These are phyloP conservation scores for Istiophorus platypterus DNA, from an alignment of 2,113 vertebrate genomes.

Conservation along the genomic window DNA sequence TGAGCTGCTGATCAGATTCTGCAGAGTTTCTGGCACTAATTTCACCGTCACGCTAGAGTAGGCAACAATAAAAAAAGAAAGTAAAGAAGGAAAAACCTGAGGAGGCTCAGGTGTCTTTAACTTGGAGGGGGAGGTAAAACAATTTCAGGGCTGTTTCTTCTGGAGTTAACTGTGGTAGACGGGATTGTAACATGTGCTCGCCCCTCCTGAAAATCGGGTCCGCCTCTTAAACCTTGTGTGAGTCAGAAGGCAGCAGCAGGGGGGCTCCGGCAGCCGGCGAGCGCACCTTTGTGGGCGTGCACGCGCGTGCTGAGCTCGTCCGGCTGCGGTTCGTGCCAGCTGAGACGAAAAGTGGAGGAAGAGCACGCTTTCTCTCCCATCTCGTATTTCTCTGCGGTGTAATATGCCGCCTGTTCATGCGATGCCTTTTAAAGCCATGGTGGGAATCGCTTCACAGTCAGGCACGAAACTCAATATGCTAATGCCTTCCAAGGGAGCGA, in stretches of 20 bases:
- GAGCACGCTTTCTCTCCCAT: conserved; percentile 35
- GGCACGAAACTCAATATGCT: conserved; percentile 73
- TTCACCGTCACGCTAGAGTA: conserved; percentile 26
- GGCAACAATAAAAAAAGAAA: conserved; percentile 33
- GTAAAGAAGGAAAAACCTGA: not conserved
- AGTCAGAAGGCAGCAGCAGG: conserved; percentile 51
- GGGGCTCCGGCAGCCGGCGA: conserved; percentile 12
- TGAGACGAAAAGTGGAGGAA: conserved; percentile 31
- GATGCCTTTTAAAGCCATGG: conserved; percentile 69
- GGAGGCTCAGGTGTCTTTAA: conserved; percentile 33
- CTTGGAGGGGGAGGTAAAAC: conserved; percentile 21
- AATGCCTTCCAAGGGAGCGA: conserved; percentile 64
- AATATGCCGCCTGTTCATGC: conserved; percentile 67
- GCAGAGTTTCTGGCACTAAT: conserved; percentile 27
- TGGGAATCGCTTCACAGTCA: conserved; percentile 70
- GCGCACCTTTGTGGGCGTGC: not conserved
- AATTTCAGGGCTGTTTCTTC: conserved; percentile 47
- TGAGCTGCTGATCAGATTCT: conserved; percentile 28
- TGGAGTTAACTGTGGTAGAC: conserved; percentile 42
- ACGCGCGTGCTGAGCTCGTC: conserved; percentile 15
- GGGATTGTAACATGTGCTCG: conserved; percentile 34
- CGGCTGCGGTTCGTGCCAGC: conserved; percentile 35
- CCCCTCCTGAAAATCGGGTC: conserved; percentile 36
- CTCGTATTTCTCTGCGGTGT: conserved; percentile 67
- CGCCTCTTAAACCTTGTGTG: conserved; percentile 43